These are phyloP conservation scores for Sarcophaga caerulescens DNA, from an alignment of 2,888 invertebrate genomes.

Conservation along the genomic window DNA sequence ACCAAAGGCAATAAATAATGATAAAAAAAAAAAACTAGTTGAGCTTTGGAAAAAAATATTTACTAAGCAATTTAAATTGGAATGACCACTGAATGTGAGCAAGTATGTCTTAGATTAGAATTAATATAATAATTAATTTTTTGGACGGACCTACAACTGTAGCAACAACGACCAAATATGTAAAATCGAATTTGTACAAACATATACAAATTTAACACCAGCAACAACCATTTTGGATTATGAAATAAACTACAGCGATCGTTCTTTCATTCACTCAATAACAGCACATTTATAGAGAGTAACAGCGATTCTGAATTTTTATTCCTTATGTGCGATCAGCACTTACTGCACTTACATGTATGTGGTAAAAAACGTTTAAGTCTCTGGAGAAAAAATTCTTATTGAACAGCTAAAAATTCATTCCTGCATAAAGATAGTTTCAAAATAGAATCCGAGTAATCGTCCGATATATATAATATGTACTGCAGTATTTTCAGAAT, in stretches of 20 bases:
- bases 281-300: constrained; percentile 10
- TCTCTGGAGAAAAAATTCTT: too few relatives aligned
- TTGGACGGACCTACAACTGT: background rate
- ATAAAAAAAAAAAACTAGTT: background rate
- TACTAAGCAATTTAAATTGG: too few relatives aligned
- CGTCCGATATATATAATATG: too few relatives aligned
- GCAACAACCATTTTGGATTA: background rate
- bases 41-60: too few relatives aligned
- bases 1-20: constrained; percentile 41
- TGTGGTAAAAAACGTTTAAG: too few relatives aligned
- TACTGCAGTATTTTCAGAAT: too few relatives aligned
- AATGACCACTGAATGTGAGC: background rate
- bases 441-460: too few relatives aligned
- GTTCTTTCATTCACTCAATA: constrained; percentile 37
- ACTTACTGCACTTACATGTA: too few relatives aligned
- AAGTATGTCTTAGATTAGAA: constrained; percentile 37
- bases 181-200: constrained; percentile 70
- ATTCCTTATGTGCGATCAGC: too few relatives aligned
- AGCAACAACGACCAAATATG: constrained; percentile 52
- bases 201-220: constrained; percentile 70
- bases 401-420: too few relatives aligned
- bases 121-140: constrained; percentile 59
- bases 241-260: constrained; percentile 34
- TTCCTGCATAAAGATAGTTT: too few relatives aligned
- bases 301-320: constrained; percentile 28